These are phyloP conservation scores for Fukomys damarensis DNA, from an alignment of 2,113 vertebrate genomes.

Conservation along the genomic window DNA sequence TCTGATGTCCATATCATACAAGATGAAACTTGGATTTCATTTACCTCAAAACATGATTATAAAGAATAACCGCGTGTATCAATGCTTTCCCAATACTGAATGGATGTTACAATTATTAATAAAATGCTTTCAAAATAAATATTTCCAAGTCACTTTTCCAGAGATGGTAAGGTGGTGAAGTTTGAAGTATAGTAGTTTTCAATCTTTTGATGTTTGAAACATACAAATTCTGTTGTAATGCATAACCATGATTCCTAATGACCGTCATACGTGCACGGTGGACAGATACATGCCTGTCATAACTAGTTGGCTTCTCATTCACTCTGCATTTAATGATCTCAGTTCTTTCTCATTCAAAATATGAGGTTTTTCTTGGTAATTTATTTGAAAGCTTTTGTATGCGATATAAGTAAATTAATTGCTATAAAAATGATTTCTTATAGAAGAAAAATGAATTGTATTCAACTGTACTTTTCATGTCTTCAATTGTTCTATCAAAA, in stretches of 20 bases:
- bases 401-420: neutral
- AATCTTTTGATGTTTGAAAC: neutral
- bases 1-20: neutral
- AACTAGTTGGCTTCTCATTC: neutral
- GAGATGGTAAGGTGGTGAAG: neutral
- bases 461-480: neutral
- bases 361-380: neutral
- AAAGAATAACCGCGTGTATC: neutral
- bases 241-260: neutral
- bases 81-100: neutral
- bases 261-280: rapidly evolving
- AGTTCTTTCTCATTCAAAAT: neutral
- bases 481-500: neutral
- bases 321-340: neutral
- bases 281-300: neutral
- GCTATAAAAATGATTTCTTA: conserved; percentile 21
- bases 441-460: neutral
- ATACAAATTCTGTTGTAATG: neutral
- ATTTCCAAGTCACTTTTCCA: neutral
- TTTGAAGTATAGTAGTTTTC: neutral
- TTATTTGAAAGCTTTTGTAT: conserved; percentile 16
- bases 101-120: neutral
- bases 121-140: conserved; percentile 20
- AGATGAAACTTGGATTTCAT: neutral
- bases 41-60: neutral